Conservation (phyloP, 2,113 vertebrate species). For the Eptatretus burgeri region DNA sequence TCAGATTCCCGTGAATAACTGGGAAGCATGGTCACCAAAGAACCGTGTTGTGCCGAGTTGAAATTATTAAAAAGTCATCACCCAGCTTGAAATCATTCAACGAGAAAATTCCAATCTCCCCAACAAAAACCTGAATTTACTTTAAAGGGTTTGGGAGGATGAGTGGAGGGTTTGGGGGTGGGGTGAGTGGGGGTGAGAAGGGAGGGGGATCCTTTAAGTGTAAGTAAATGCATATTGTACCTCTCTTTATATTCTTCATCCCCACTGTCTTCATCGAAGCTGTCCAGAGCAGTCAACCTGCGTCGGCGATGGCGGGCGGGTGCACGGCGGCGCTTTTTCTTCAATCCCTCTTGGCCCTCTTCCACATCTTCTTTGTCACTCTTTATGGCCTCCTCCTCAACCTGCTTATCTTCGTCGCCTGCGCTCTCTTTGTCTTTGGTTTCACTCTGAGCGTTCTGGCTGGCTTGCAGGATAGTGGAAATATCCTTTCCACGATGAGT, state of each 20-base stretch:
- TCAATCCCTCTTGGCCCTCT: not conserved
- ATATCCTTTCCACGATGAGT: not conserved
- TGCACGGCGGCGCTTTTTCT: not conserved
- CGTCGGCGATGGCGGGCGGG: not conserved
- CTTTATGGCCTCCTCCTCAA: not conserved
- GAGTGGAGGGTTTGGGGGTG: no score
- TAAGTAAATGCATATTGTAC: not conserved
- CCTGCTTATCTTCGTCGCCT: not conserved
- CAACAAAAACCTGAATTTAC: no score
- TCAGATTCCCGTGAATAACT: no score
- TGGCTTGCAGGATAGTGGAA: slow-evolving; percentile 5
- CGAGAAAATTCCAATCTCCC: no score
- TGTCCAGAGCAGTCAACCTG: slow-evolving; percentile 2
- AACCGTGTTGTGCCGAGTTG: no score
- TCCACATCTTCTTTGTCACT: not conserved
- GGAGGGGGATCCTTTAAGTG: not conserved
- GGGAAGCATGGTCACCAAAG: no score
- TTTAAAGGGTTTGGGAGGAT: no score
- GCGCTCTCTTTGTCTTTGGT: not conserved
- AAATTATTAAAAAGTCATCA: no score
- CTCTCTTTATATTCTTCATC: slow-evolving; percentile 1
- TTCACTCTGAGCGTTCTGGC: not conserved
- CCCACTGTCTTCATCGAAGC: slow-evolving; percentile 1
- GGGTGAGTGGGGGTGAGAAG: not conserved
- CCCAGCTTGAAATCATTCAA: no score